Evolutionary conservation across 2,888 invertebrate genomes (phyloP).

Genomic region (Chloroclysta siterata): DNA sequence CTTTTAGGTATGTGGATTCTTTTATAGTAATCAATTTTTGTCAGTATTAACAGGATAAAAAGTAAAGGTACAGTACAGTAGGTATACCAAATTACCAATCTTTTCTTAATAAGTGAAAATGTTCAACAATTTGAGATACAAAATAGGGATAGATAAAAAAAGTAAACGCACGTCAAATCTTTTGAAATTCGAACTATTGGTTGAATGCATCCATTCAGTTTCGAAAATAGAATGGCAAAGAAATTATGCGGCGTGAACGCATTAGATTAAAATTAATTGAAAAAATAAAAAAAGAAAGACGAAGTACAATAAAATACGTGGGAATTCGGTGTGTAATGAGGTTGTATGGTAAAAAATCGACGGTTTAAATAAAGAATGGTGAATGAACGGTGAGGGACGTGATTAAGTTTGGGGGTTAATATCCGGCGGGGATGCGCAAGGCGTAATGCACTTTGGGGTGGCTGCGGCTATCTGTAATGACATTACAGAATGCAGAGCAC

Average conservation of each 20-base stretch:
- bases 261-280: constrained; percentile 77
- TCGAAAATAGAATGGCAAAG: constrained; percentile 58
- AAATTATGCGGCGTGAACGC: constrained; percentile 83
- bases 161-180: constrained; percentile 61
- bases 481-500: constrained; percentile 19
- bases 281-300: constrained; percentile 59
- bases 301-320: constrained; percentile 72
- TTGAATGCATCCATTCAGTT: constrained; percentile 62
- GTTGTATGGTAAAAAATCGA: constrained; percentile 64
- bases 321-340: constrained; percentile 78
- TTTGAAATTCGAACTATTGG: constrained; percentile 53
- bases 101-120: no score
- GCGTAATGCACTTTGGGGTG: constrained; percentile 70
- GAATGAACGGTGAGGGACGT: constrained; percentile 64
- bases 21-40: no score
- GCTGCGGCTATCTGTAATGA: constrained; percentile 26
- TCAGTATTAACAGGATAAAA: no score
- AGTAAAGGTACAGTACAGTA: no score
- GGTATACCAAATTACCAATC: no score
- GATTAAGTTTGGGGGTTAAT: constrained; percentile 79
- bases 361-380: constrained; percentile 66
- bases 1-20: no score
- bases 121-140: no score
- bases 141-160: constrained; percentile 9
- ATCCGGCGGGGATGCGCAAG: constrained; percentile 78